Evolutionary conservation across 2,888 invertebrate species (phyloP), one percentile per base, ranked within the genome.

Genomic region (Lamproptera curius): DNA sequence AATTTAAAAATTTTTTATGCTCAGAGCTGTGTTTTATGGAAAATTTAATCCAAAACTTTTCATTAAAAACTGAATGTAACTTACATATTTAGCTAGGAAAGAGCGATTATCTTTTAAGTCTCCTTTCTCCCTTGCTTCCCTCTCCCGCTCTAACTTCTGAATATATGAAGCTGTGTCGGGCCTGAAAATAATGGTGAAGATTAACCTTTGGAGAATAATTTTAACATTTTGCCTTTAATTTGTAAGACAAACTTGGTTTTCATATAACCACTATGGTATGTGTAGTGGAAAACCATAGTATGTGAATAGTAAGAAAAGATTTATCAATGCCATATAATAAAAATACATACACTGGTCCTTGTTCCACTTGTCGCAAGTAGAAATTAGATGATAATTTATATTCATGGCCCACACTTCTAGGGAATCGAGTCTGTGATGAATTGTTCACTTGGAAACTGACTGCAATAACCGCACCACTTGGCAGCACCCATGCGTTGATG

Each of bases 81-180:
- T 93, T 90, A 98, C 98, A 89, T 99, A 99, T 98, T 98, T 99
- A 2, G 96, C 96, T 59, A 99, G 90, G 84, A 99, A 98, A 38
- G 98, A 97, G 67, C 97, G 90, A 74, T 97, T 98, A 72, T 99
- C 99, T 68, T 97, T 96, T 15, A 93, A 89, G 63, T 97, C 96
- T 15, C 96, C 95, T 54, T 94, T 92, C 70, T 97, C 97, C 58
- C 95, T 91, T 0, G 95, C 95, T 76, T 95, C 94, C 61, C 95
- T 92, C 76, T 99, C 98, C 47, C 95, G 89, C 71, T 98, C 98
- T 42, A 98, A 73, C 78, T 97, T 97, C 71, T 97, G 96, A 59
- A 99, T 94, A 67, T 97, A 99, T 2, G 95, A 92, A 37, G 96
- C 94, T n/a, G 98, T 98, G 61, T 99, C 98, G 28, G 98, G 98